phyloP scores from a whole-genome alignment of 2,113 vertebrate genomes.

The Ciconia maguari region DNA sequence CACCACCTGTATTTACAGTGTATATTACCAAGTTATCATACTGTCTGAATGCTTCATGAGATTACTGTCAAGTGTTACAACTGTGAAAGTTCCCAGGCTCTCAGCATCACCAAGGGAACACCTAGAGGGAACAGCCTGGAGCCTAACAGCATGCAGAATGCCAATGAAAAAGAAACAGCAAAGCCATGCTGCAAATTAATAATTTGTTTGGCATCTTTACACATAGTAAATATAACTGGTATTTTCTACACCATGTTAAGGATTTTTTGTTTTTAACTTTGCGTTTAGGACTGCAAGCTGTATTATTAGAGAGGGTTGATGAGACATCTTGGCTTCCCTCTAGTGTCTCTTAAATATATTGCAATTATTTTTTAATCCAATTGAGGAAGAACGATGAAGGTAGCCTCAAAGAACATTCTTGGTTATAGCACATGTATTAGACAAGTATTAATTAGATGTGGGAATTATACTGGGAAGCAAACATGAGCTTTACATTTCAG shows the following conservation, averaged over 20 bases:
- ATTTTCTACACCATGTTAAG: neutral
- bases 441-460: neutral
- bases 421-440: neutral
- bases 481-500: neutral
- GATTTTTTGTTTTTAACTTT: neutral
- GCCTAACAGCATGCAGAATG: neutral
- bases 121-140: neutral
- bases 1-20: conserved; percentile 40
- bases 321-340: neutral
- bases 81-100: conserved; percentile 25
- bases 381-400: neutral
- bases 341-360: conserved; percentile 23
- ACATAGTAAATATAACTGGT: neutral
- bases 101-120: neutral
- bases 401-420: neutral
- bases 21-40: conserved; percentile 64
- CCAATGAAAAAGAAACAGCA: neutral
- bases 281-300: neutral
- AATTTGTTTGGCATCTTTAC: neutral
- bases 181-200: neutral
- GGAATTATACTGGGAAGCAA: neutral
- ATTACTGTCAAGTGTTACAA: conserved; percentile 69
- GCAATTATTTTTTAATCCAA: neutral
- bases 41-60: conserved; percentile 35
- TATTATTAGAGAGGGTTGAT: neutral